Conservation (phyloP, 64 coral and sea anemone species). For the Montipora capricornis region DNA sequence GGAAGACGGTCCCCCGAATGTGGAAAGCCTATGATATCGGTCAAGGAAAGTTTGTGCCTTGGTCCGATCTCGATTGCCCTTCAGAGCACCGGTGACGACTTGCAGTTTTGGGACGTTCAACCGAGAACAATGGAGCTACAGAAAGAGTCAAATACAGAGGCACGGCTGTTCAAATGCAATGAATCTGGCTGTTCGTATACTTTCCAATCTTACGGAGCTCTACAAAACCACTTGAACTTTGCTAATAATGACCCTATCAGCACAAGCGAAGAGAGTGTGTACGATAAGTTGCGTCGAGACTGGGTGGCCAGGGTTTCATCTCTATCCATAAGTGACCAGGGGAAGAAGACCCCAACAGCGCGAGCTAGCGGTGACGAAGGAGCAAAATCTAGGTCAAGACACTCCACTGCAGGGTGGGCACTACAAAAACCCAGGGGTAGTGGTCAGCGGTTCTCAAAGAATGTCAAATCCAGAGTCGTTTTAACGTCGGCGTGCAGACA, state of each 20-base stretch:
- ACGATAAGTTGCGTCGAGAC: conserved; percentile 24
- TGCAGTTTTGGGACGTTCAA: background rate
- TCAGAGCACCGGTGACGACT: background rate
- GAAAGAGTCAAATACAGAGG: background rate
- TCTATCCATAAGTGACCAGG: background rate
- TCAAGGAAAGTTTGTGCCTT: conserved; percentile 43
- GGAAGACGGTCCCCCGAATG: background rate
- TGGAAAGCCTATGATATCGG: conserved; percentile 43
- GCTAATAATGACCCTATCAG: background rate
- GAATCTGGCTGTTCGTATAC: background rate
- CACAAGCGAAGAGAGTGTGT: conserved; percentile 15
- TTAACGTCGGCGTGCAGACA: conserved; percentile 40
- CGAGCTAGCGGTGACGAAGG: background rate
- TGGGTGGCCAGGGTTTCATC: conserved; percentile 23
- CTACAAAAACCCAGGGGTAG: conserved; percentile 50
- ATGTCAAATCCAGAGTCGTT: conserved; percentile 21
- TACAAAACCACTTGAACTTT: background rate
- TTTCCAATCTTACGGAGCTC: background rate
- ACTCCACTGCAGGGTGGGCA: conserved; percentile 35
- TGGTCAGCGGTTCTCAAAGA: conserved; percentile 30
- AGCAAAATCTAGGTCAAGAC: background rate
- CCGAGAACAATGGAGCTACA: background rate
- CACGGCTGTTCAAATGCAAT: background rate
- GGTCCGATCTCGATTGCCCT: conserved; percentile 21
- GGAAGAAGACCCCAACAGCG: background rate